phyloP scores from a whole-genome alignment of 2,797 vertebrate species.

The Amazonetta brasiliensis region DNA sequence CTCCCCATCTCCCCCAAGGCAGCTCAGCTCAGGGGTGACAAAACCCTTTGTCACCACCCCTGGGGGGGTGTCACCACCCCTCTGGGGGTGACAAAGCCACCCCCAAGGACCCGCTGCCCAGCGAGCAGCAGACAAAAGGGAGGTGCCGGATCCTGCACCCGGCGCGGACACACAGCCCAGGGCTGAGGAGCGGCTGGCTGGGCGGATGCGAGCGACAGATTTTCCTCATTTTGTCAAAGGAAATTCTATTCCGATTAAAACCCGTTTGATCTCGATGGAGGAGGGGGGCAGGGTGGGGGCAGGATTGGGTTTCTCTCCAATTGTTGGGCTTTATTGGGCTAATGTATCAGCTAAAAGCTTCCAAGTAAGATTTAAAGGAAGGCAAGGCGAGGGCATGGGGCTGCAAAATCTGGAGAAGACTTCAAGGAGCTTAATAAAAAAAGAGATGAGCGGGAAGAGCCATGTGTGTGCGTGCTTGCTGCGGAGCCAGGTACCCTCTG shows the following conservation, averaged over 20 bases:
- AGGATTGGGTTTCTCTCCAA: slow-evolving; percentile 7
- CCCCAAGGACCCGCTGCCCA: background rate
- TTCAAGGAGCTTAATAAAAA: background rate
- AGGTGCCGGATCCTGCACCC: background rate
- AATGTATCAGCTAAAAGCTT: background rate
- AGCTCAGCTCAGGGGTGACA: background rate
- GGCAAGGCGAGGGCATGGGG: background rate
- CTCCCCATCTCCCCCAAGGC: background rate
- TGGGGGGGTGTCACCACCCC: background rate
- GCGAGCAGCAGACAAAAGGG: background rate
- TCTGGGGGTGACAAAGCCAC: background rate
- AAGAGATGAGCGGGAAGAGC: background rate
- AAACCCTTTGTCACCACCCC: background rate
- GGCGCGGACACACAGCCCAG: background rate
- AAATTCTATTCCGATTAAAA: slow-evolving; percentile 62
- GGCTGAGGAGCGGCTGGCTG: background rate
- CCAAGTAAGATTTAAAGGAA: background rate
- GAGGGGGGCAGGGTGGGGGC: background rate
- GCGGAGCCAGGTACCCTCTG: background rate
- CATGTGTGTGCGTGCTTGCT: background rate
- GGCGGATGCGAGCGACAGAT: slow-evolving; percentile 40
- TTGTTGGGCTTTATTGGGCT: slow-evolving; percentile 14
- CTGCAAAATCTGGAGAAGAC: background rate
- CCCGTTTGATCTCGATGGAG: slow-evolving; percentile 45
- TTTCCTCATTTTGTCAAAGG: slow-evolving; percentile 66